These are phyloP conservation scores for Eutrigla gurnardus DNA, from an alignment of 2,797 vertebrate genomes.

Conservation along the genomic window DNA sequence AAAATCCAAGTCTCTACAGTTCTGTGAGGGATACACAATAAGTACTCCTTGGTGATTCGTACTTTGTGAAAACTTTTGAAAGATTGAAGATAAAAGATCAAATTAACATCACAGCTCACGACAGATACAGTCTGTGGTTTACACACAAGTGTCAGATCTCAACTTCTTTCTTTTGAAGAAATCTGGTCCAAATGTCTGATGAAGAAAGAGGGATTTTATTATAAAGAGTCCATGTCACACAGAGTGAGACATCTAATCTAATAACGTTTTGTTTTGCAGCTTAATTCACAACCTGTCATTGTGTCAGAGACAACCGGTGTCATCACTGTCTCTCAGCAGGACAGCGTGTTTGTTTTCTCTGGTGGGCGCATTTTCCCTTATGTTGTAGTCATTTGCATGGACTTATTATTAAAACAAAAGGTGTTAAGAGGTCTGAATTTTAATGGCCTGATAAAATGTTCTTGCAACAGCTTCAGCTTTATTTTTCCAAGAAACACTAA, in stretches of 20 bases:
- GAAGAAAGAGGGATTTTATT: neutral
- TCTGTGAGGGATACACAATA: neutral
- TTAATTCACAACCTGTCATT: neutral
- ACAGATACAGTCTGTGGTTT: neutral
- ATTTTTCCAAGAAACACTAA: neutral
- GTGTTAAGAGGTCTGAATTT: constrained; percentile 2
- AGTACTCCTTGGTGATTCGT: neutral
- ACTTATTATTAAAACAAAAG: constrained; percentile 7
- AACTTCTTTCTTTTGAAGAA: neutral
- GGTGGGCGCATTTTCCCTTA: neutral
- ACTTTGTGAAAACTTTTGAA: too few relatives aligned
- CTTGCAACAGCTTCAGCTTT: neutral
- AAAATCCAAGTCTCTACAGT: neutral
- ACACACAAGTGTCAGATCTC: neutral
- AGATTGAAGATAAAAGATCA: too few relatives aligned
- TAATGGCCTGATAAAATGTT: constrained; percentile 13
- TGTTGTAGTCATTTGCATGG: neutral
- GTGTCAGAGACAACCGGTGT: constrained; percentile 2
- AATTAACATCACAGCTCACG: neutral
- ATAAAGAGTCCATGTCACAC: neutral
- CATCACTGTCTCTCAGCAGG: neutral
- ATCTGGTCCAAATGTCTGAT: neutral
- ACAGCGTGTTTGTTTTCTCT: constrained; percentile 16
- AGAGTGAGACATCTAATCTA: neutral
- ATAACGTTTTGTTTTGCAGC: constrained; percentile 3